These are phyloP conservation scores for Dione vanillae DNA, from an alignment of 2,888 invertebrate genomes.

Conservation along the genomic window DNA sequence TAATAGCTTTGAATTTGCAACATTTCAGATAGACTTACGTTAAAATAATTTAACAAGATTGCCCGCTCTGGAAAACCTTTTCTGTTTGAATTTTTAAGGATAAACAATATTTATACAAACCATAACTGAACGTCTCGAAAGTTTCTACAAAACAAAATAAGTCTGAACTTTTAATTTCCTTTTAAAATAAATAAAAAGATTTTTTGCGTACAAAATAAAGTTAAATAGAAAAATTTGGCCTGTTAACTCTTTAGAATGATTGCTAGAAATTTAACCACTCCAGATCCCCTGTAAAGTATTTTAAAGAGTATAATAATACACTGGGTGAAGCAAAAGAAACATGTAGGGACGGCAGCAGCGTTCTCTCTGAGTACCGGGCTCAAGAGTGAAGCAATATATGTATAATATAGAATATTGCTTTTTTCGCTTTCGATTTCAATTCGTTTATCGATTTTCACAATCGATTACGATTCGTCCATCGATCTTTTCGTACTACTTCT, in stretches of 20 bases:
- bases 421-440: no score
- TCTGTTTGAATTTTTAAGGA: constrained; percentile 17
- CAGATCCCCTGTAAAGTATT: no score
- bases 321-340: no score
- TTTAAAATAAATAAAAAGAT: constrained; percentile 3
- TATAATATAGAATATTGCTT: no score
- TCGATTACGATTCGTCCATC: no score
- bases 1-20: background rate
- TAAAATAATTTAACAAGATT: constrained; percentile 1
- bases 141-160: constrained; percentile 20
- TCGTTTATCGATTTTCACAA: no score
- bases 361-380: no score
- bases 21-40: background rate
- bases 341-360: no score
- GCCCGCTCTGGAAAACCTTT: background rate
- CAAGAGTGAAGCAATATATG: no score
- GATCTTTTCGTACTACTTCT: no score
- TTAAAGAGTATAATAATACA: no score
- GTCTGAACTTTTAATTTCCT: constrained; percentile 25
- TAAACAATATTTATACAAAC: constrained; percentile 24
- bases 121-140: constrained; percentile 29
- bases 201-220: constrained; percentile 4
- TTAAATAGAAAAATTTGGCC: constrained; percentile 16
- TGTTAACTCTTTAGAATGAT: background rate
- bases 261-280: background rate